These are phyloP conservation scores for Molossus alvarezi DNA, from an alignment of 2,797 vertebrate species.

Conservation along the genomic window DNA sequence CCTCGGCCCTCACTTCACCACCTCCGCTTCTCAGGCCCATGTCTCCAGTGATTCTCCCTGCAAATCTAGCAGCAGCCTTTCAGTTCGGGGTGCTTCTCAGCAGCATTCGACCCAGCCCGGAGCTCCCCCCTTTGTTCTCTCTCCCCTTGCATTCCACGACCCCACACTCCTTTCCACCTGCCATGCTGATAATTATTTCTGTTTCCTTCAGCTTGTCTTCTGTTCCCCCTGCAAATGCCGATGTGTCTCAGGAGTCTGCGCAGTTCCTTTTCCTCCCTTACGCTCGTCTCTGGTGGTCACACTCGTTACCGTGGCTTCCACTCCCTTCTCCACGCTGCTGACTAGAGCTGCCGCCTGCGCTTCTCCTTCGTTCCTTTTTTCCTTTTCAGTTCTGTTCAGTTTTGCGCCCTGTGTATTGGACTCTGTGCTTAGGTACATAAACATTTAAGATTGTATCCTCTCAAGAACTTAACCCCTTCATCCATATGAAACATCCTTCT, in stretches of 20 bases:
- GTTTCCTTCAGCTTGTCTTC: neutral
- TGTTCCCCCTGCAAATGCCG: neutral
- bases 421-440: neutral
- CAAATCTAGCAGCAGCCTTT: neutral
- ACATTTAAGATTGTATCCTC: neutral
- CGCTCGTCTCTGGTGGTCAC: neutral
- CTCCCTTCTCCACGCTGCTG: neutral
- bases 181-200: neutral
- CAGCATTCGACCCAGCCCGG: neutral
- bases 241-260: neutral
- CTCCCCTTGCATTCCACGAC: neutral
- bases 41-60: no score
- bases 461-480: neutral
- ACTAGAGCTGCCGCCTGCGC: neutral
- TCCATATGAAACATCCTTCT: neutral
- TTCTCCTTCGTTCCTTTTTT: neutral
- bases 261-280: neutral
- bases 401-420: neutral
- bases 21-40: accelerated
- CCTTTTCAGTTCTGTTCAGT: neutral
- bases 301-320: neutral
- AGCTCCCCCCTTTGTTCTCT: accelerated
- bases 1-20: neutral
- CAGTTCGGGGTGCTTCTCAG: neutral
- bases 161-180: neutral